Conservation (phyloP, 2,888 invertebrate species). For the Lamellibrachia columna region DNA sequence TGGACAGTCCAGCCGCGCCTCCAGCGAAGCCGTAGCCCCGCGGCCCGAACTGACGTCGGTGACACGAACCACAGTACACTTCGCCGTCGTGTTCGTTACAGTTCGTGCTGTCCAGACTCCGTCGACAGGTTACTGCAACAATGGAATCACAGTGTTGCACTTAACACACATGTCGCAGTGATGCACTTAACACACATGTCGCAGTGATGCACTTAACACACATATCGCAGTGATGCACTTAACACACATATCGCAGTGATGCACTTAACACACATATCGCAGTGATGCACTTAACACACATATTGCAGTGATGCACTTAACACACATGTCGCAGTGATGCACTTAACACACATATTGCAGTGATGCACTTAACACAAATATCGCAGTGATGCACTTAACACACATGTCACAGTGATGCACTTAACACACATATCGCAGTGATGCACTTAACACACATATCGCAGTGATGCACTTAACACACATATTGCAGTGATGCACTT, state of each 20-base stretch:
- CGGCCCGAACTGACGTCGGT: conserved; percentile 88
- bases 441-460: too few species aligned
- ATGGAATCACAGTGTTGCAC: background rate
- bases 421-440: too few species aligned
- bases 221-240: background rate
- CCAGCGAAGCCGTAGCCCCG: conserved; percentile 72
- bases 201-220: background rate
- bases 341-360: background rate
- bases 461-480: too few species aligned
- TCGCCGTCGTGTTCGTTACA: conserved; percentile 93
- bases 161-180: background rate
- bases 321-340: background rate
- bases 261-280: too few species aligned
- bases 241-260: background rate
- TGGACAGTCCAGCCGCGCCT: conserved; percentile 27
- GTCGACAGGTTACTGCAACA: conserved; percentile 55
- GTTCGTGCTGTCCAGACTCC: conserved; percentile 63
- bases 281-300: too few species aligned
- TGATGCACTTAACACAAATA: background rate
- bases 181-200: background rate
- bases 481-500: too few species aligned
- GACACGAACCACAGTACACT: conserved; percentile 89
- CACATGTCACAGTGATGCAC: background rate
- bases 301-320: too few species aligned
- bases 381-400: background rate